These are phyloP conservation scores for Oncorhynchus clarkii DNA, from an alignment of 2,113 vertebrate genomes.

Conservation along the genomic window DNA sequence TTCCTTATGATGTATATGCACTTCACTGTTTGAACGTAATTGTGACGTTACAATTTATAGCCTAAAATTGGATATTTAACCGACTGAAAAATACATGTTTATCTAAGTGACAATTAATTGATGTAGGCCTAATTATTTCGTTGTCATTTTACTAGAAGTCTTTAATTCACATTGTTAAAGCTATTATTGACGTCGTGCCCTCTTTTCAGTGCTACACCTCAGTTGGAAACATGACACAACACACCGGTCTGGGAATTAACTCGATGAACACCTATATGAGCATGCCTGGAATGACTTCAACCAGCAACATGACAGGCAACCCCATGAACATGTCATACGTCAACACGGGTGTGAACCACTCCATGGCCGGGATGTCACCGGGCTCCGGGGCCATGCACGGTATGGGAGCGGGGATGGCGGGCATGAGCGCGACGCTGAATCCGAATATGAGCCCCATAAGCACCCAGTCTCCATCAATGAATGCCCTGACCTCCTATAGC, in stretches of 20 bases:
- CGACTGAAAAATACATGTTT: neutral
- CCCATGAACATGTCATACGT: slow-evolving; percentile 85
- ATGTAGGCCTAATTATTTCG: neutral
- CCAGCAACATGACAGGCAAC: slow-evolving; percentile 76
- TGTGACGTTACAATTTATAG: too few species aligned
- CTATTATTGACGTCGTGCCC: neutral
- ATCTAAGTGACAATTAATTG: neutral
- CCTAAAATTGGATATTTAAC: too few species aligned
- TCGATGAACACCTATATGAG: slow-evolving; percentile 84
- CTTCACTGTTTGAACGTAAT: too few species aligned
- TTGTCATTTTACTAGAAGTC: neutral
- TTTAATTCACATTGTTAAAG: neutral
- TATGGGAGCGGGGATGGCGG: slow-evolving; percentile 76
- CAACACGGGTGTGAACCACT: slow-evolving; percentile 80
- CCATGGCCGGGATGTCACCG: slow-evolving; percentile 77
- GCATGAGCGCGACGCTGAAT: slow-evolving; percentile 76
- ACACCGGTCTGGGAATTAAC: slow-evolving; percentile 82
- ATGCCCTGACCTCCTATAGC: slow-evolving; percentile 75
- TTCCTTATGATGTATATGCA: too few species aligned
- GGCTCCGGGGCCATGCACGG: slow-evolving; percentile 74
- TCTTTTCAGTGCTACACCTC: slow-evolving; percentile 79
- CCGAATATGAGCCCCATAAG: slow-evolving; percentile 82
- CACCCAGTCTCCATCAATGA: slow-evolving; percentile 76
- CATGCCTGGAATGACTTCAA: slow-evolving; percentile 80
- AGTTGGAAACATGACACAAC: slow-evolving; percentile 78